Conservation (phyloP, 2,797 vertebrate genomes). For the Rhabdomys pumilio region DNA sequence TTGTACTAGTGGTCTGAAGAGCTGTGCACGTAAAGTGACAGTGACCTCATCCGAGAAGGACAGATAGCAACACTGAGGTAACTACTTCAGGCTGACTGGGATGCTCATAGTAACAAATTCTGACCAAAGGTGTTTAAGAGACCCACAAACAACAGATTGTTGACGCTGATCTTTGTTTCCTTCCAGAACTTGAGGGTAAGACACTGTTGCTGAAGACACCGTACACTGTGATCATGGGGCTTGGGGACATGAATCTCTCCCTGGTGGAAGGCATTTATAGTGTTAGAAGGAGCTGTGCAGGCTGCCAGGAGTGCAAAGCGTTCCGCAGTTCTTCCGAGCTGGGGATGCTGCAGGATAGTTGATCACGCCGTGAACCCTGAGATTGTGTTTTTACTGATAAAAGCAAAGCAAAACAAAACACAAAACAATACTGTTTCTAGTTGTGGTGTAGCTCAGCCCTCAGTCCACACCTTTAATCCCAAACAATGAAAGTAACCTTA, state of each 20-base stretch:
- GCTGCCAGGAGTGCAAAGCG: no score
- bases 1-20: slow-evolving; percentile 33
- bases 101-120: background rate
- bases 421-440: background rate
- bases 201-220: background rate
- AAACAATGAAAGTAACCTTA: background rate
- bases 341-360: background rate
- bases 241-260: background rate
- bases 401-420: background rate
- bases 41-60: background rate
- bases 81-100: background rate
- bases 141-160: background rate
- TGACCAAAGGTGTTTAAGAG: background rate
- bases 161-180: no score
- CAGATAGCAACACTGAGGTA: background rate
- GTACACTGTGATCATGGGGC: background rate
- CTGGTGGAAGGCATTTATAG: no score
- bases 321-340: background rate
- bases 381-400: background rate
- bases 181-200: background rate
- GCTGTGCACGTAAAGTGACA: slow-evolving; percentile 5
- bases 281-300: background rate
- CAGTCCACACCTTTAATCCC: background rate
- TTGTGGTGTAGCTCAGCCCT: background rate
- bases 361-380: background rate